These are phyloP conservation scores for Orcinus orca DNA, from an alignment of 2,113 vertebrate genomes.

Conservation along the genomic window DNA sequence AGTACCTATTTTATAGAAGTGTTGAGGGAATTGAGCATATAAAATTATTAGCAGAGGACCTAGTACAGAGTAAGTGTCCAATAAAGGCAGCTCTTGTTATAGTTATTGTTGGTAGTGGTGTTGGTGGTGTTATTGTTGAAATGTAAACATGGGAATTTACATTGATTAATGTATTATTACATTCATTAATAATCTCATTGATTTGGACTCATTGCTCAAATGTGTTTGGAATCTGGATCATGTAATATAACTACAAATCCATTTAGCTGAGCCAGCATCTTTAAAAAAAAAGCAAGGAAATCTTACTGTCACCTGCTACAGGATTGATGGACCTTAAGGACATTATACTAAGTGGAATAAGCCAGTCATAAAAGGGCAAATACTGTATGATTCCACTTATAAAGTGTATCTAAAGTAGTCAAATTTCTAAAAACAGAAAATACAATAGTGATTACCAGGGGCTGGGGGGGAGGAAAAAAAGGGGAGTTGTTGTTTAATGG, in stretches of 20 bases:
- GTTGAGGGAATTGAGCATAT: background rate
- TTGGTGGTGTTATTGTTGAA: background rate
- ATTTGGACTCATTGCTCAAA: background rate
- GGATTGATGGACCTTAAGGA: background rate
- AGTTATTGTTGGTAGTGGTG: background rate
- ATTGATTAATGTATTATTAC: background rate
- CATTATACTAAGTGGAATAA: background rate
- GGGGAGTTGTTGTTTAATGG: background rate
- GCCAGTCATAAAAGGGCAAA: background rate
- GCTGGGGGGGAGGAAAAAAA: background rate
- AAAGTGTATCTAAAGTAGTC: background rate
- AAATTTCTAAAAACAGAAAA: slow-evolving; percentile 23
- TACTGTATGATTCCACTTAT: background rate
- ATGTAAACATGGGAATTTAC: background rate
- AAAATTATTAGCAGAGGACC: background rate
- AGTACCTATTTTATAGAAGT: background rate
- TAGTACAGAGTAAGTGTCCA: background rate
- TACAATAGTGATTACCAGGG: background rate
- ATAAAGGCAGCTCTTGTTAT: background rate
- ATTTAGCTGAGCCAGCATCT: background rate
- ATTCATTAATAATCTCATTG: background rate
- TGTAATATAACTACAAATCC: background rate
- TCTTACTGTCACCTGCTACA: background rate
- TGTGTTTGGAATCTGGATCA: background rate
- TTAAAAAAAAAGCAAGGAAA: background rate